Evolutionary conservation across 2,888 invertebrate genomes (phyloP).

Genomic region (Tenodera sinensis): DNA sequence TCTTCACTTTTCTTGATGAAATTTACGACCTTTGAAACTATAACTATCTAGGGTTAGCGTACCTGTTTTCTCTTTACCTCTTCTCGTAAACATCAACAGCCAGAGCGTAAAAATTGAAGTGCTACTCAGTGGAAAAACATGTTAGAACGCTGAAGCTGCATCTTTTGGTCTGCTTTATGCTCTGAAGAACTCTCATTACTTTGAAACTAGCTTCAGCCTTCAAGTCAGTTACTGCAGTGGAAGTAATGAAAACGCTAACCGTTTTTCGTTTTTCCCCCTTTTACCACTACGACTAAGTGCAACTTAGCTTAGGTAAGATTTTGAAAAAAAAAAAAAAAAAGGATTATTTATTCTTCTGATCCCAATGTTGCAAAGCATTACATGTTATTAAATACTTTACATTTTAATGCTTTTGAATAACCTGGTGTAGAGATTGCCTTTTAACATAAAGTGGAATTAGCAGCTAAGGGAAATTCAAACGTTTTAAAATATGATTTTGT

Average conservation of each 20-base stretch:
- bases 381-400: too few species aligned
- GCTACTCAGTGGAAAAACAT: neutral
- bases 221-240: neutral
- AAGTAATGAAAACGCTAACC: neutral
- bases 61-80: neutral
- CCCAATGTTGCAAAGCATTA: neutral
- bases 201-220: neutral
- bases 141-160: neutral
- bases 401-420: too few species aligned
- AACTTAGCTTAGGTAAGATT: neutral
- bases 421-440: too few species aligned
- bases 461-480: neutral
- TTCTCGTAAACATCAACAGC: neutral
- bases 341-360: neutral
- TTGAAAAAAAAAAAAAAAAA: neutral
- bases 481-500: neutral
- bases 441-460: too few species aligned
- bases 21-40: too few species aligned
- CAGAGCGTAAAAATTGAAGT: neutral
- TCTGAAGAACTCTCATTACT: neutral
- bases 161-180: neutral
- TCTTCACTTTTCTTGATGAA: too few species aligned
- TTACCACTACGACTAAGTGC: neutral
- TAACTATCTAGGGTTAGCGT: too few species aligned
- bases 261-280: neutral